phyloP scores from a whole-genome alignment of 1,140 invertebrate species.

The Brachionus rubens region DNA sequence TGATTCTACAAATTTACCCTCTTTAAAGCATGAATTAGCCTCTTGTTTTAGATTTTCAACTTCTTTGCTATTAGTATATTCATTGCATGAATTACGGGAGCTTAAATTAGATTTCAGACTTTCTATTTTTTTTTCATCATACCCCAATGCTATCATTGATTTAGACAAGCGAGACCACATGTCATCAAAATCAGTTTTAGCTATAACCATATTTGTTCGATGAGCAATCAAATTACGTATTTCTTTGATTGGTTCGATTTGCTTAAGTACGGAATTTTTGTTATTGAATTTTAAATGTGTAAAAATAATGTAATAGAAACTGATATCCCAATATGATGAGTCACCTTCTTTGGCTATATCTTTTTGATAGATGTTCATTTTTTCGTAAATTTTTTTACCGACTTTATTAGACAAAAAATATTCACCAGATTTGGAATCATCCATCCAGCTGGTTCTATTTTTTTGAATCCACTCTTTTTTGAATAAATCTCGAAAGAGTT shows the following conservation, averaged over 20 bases:
- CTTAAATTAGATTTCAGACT: too few relatives aligned
- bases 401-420: neutral
- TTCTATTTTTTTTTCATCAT: neutral
- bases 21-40: neutral
- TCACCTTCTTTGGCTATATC: neutral
- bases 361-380: neutral
- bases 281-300: neutral
- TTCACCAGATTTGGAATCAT: neutral
- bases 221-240: neutral
- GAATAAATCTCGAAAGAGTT: neutral
- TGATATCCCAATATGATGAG: conserved; percentile 3
- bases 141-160: too few relatives aligned
- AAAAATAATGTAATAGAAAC: neutral
- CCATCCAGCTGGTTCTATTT: too few relatives aligned
- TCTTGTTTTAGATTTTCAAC: neutral
- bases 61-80: neutral
- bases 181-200: neutral
- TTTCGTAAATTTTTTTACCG: neutral
- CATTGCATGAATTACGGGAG: neutral
- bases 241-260: neutral
- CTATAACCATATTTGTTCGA: neutral
- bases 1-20: neutral
- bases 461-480: neutral
- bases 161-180: neutral
- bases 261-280: neutral